phyloP scores from a whole-genome alignment of 2,888 invertebrate genomes.

The Lepidochitona cinerea region DNA sequence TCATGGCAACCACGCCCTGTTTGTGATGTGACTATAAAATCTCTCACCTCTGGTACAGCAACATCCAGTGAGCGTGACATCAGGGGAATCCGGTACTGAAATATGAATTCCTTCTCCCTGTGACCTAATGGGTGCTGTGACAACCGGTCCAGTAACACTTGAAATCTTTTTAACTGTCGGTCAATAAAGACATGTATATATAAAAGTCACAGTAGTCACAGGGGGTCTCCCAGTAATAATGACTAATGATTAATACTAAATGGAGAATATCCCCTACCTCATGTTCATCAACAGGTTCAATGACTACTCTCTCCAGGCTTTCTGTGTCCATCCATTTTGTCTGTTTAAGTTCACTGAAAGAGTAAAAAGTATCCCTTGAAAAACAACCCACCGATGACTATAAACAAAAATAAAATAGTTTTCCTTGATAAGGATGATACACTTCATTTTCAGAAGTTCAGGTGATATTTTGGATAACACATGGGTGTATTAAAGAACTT shows the following conservation, averaged over 20 bases:
- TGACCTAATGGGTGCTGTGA: constrained; percentile 81
- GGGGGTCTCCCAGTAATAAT: too few relatives aligned
- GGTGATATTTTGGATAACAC: too few relatives aligned
- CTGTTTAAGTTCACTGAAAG: constrained; percentile 28
- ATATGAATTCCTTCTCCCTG: constrained; percentile 81
- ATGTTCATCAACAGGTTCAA: constrained; percentile 32
- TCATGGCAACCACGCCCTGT: too few relatives aligned
- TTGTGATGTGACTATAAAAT: too few relatives aligned
- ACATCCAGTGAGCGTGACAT: neutral
- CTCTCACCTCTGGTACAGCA: neutral
- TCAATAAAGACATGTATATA: too few relatives aligned
- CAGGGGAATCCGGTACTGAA: constrained; percentile 76
- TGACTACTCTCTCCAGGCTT: constrained; percentile 17
- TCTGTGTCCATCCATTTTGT: constrained; percentile 35
- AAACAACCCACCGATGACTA: neutral
- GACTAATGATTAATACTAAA: too few relatives aligned
- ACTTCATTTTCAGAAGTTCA: too few relatives aligned
- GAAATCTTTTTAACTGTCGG: constrained; percentile 79
- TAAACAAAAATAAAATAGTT: neutral
- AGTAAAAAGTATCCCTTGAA: neutral
- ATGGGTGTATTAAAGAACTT: too few relatives aligned
- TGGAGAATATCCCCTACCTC: constrained; percentile 34
- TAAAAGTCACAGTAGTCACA: too few relatives aligned
- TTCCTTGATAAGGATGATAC: neutral
- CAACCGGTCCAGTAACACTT: constrained; percentile 81